Conservation (phyloP, 2,113 vertebrate species). For the Pelecanoides urinatrix region DNA sequence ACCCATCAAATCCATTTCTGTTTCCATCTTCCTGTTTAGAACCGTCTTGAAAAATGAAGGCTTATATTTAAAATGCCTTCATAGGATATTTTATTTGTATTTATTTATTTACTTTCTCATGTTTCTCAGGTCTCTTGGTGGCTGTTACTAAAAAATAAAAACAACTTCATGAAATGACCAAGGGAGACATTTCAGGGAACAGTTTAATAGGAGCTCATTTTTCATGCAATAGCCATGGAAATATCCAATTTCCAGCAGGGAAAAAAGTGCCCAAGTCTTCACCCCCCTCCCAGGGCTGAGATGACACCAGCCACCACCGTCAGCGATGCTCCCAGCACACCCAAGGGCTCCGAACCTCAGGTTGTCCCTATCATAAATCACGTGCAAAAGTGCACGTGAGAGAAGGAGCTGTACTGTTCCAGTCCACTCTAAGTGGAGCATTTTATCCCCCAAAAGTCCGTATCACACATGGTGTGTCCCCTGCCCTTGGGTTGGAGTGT, state of each 20-base stretch:
- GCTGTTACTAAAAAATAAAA: constrained; percentile 25
- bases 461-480: background rate
- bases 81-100: background rate
- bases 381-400: fast-evolving
- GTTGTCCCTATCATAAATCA: background rate
- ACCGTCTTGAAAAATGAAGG: constrained; percentile 22
- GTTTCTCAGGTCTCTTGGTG: constrained; percentile 9
- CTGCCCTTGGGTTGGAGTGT: background rate
- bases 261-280: background rate
- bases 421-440: background rate
- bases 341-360: background rate
- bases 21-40: constrained; percentile 23
- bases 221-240: background rate
- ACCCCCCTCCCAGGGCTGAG: background rate
- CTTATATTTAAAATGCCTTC: constrained; percentile 14
- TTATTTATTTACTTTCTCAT: constrained; percentile 19
- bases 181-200: constrained; percentile 23
- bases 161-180: background rate
- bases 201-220: constrained; percentile 19
- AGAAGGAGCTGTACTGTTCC: background rate
- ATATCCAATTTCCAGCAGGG: background rate
- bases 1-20: background rate
- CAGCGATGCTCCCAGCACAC: background rate
- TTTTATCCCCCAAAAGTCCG: background rate
- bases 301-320: background rate